A percentile compares a stretch with the other conserved stretches of the same genome.
Evolutionary conservation across 2,113 vertebrate genomes (phyloP).

Genomic region (Melanotaenia duboulayi): DNA sequence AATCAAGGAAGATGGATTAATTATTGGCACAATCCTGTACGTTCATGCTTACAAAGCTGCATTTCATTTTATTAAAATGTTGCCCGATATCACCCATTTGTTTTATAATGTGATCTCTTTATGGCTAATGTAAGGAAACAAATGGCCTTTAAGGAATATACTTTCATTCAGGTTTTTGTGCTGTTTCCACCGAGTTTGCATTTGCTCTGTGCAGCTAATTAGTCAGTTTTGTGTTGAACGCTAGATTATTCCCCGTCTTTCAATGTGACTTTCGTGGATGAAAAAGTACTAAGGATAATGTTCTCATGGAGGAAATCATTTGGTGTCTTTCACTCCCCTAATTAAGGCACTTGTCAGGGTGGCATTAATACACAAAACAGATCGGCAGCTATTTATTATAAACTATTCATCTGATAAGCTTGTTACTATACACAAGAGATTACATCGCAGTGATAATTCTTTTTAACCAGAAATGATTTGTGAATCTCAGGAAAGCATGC

Average conservation of each 20-base stretch:
- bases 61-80: slow-evolving; percentile 38
- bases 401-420: slow-evolving; percentile 70
- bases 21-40: slow-evolving; percentile 17
- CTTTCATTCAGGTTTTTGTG: slow-evolving; percentile 24
- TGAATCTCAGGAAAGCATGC: slow-evolving; percentile 19
- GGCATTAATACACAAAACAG: slow-evolving; percentile 61
- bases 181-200: slow-evolving; percentile 27
- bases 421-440: slow-evolving; percentile 59
- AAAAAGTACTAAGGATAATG: slow-evolving; percentile 56
- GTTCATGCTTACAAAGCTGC: slow-evolving; percentile 13
- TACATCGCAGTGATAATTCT: slow-evolving; percentile 50
- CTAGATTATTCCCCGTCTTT: slow-evolving; percentile 44
- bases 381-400: slow-evolving; percentile 68
- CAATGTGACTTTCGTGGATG: slow-evolving; percentile 42
- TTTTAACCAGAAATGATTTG: slow-evolving; percentile 46
- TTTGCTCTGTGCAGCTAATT: slow-evolving; percentile 40
- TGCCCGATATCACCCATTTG: slow-evolving; percentile 30
- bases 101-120: slow-evolving; percentile 27
- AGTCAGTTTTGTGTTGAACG: slow-evolving; percentile 42
- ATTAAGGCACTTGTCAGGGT: slow-evolving; percentile 66
- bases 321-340: slow-evolving; percentile 49
- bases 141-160: slow-evolving; percentile 3
- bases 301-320: slow-evolving; percentile 27
- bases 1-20: slow-evolving; percentile 50
- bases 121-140: slow-evolving; percentile 14